Conservation (phyloP, 2,888 invertebrate genomes). For the Drosophila mayaguana region DNA sequence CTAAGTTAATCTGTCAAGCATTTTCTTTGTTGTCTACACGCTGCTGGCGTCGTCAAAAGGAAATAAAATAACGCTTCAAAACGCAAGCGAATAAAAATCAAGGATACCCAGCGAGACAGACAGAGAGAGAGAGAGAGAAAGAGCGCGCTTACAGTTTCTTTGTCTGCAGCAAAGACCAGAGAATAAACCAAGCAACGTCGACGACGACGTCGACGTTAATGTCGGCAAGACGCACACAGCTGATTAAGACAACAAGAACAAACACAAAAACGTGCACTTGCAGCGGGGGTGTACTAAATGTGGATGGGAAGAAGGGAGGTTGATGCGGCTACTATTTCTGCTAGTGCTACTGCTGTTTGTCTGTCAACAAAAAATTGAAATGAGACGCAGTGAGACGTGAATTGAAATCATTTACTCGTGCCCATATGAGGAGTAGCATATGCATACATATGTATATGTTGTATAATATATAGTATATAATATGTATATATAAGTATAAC, state of each 20-base stretch:
- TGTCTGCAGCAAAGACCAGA: conserved; percentile 35
- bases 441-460: conserved; percentile 11
- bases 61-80: conserved; percentile 49
- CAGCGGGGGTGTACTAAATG: conserved; percentile 23
- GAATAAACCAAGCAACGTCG: conserved; percentile 20
- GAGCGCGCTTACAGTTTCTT: conserved; percentile 56
- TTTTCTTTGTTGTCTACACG: conserved; percentile 60
- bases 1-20: conserved; percentile 12
- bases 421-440: conserved; percentile 39
- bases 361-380: conserved; percentile 59
- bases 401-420: conserved; percentile 69
- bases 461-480: background rate
- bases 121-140: background rate
- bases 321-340: conserved; percentile 11
- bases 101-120: conserved; percentile 57
- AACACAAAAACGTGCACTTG: conserved; percentile 6
- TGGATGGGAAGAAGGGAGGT: conserved; percentile 4
- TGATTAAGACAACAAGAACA: conserved; percentile 57
- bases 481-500: background rate
- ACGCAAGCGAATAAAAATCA: conserved; percentile 58
- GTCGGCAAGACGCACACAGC: conserved; percentile 45
- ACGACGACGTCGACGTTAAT: conserved; percentile 14
- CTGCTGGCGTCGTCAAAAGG: conserved; percentile 50
- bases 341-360: conserved; percentile 24
- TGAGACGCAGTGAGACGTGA: conserved; percentile 60